Evolutionary conservation across 2,113 vertebrate genomes (phyloP), one percentile per base, ranked within the genome.

Genomic region (Haliaeetus leucogaster): DNA sequence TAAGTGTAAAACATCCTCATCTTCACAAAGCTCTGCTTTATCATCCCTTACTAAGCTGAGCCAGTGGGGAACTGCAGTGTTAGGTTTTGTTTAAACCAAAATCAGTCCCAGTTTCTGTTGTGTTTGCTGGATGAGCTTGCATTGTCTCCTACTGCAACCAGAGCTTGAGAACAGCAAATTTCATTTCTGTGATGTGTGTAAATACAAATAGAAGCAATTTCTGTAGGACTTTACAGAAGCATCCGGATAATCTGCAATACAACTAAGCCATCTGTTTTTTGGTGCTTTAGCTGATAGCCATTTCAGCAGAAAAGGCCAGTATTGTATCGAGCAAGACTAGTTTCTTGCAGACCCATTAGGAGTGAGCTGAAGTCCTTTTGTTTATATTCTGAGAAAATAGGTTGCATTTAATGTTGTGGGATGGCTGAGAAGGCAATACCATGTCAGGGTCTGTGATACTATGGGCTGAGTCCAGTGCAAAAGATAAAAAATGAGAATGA

Each of bases 11-110:
- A 90, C 26, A 16, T 32, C 16, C n/a, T 36, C 27, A 14, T 56
- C 7, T 40, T 68, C 32, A 29, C 26, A 70, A 26, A 70, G 34
- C 42, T 48, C 40, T 52, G 19, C 40, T 77, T 29, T 10, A 3
- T 70, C 47, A 16, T 15, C 42, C 50, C 10, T 53, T 59, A 1
- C 32, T n/a, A 23, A 50, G n/a, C 27, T 29, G 48, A 42, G 52
- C 61, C 0, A 0, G 13, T 19, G 61, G 29, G 61, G 36, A 85
- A 7, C 45, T 62, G 53, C 50, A 58, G 53, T 9, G 16, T 62
- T 59, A 27, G 59, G 61, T 45, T 73, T 71, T 47, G 15, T 21
- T 79, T 26, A 56, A 82, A 76, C 6, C 30, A 42, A 20, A 87
- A 32, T 27, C 55, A 26, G 15, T 65, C 53, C 67, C 67, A 30